Conservation (phyloP, 1,140 invertebrate genomes). For the Gerris buenoi region DNA sequence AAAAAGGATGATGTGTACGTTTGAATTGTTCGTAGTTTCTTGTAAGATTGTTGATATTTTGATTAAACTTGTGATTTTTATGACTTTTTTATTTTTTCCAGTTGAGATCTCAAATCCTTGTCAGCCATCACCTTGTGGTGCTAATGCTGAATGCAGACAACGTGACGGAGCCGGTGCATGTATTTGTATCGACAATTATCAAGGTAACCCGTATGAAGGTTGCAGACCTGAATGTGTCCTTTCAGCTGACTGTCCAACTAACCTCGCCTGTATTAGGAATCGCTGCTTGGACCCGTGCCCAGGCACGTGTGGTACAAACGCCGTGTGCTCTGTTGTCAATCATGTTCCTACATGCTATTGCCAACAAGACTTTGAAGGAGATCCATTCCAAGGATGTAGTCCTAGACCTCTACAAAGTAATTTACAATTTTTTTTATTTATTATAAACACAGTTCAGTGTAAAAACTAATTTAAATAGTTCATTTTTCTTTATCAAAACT, state of each 20-base stretch:
- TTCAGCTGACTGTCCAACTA: slow-evolving; percentile 51
- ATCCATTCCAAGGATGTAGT: slow-evolving; percentile 37
- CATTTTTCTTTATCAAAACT: slow-evolving; percentile 19
- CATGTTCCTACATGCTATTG: slow-evolving; percentile 57
- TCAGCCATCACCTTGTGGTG: slow-evolving; percentile 50
- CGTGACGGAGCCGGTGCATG: slow-evolving; percentile 48
- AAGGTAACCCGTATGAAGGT: slow-evolving; percentile 58
- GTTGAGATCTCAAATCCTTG: slow-evolving; percentile 33
- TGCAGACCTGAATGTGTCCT: slow-evolving; percentile 57
- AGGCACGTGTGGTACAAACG: slow-evolving; percentile 53
- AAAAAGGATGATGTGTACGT: too few species aligned
- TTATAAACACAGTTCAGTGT: background rate
- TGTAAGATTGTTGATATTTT: too few species aligned
- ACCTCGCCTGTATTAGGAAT: slow-evolving; percentile 48
- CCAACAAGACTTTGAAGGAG: slow-evolving; percentile 47
- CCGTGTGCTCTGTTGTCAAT: slow-evolving; percentile 54
- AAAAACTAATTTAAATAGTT: too few species aligned
- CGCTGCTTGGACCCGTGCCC: slow-evolving; percentile 58
- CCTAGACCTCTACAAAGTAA: background rate
- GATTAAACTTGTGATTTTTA: background rate
- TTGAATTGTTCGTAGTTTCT: too few species aligned
- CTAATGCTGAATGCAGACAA: slow-evolving; percentile 54
- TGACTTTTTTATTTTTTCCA: background rate
- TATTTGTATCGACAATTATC: slow-evolving; percentile 49
- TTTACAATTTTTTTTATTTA: slow-evolving; percentile 17